Percentiles rank a stretch among this genome's conserved stretches.
These are phyloP conservation scores for Callopanchax toddi DNA, from an alignment of 2,113 vertebrate genomes.

Conservation along the genomic window DNA sequence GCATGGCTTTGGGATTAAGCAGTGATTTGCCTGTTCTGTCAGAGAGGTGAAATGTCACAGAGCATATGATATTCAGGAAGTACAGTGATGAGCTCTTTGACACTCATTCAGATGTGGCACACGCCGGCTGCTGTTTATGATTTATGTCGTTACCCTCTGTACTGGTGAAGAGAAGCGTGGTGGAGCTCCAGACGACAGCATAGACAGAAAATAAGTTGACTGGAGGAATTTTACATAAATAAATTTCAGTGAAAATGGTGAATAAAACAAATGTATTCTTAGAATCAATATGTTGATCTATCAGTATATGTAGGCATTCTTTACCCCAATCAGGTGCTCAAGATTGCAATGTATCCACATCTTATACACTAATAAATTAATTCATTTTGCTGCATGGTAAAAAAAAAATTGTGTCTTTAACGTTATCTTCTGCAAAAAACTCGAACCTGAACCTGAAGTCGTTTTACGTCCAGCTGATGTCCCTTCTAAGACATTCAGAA, in stretches of 20 bases:
- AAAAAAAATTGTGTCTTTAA: background rate
- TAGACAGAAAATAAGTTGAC: background rate
- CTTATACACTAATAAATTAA: no score
- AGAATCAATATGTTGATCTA: background rate
- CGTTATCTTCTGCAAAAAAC: background rate
- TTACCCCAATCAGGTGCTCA: no score
- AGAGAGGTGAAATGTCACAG: conserved; percentile 27
- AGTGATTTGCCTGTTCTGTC: conserved; percentile 51
- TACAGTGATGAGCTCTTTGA: conserved; percentile 31
- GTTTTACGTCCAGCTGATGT: conserved; percentile 11
- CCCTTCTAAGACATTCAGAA: conserved; percentile 18
- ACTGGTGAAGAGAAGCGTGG: conserved; percentile 11
- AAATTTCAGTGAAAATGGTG: conserved; percentile 4
- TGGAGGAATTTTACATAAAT: conserved; percentile 6
- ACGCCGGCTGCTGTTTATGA: conserved; percentile 47
- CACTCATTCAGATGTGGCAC: conserved; percentile 32
- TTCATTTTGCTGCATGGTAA: no score
- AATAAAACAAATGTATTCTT: background rate
- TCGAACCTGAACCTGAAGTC: background rate
- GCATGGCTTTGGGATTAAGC: conserved; percentile 37
- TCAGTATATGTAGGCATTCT: no score
- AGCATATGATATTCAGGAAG: conserved; percentile 5
- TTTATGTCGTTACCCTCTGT: conserved; percentile 47
- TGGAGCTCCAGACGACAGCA: conserved; percentile 1
- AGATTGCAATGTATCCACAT: no score